Conservation (phyloP, 2,888 invertebrate species). For the Anoplius nigerrimus region DNA sequence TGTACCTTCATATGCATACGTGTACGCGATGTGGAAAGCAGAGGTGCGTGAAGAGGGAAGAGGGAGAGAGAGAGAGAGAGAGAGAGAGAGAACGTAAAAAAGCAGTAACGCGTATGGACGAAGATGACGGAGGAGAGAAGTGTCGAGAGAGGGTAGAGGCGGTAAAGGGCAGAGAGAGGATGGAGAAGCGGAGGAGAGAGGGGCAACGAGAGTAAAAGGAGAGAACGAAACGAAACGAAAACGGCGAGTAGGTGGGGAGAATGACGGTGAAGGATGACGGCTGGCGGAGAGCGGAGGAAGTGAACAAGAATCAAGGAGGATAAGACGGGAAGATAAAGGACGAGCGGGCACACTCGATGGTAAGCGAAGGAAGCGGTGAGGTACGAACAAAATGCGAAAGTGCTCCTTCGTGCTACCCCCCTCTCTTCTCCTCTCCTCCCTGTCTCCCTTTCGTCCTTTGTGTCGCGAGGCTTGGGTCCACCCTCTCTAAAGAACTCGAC, state of each 20-base stretch:
- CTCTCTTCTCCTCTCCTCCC: constrained; percentile 11
- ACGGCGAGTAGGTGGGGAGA: background rate
- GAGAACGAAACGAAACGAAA: constrained; percentile 11
- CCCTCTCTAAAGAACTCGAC: constrained; percentile 39
- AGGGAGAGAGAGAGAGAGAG: too few relatives aligned
- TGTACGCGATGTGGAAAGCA: too few relatives aligned
- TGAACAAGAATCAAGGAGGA: constrained; percentile 19
- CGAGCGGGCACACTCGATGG: constrained; percentile 27
- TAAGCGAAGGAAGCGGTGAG: constrained; percentile 21
- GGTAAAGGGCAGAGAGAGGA: background rate
- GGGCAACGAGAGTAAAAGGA: constrained; percentile 14
- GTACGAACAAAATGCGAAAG: constrained; percentile 15
- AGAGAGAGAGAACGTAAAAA: too few relatives aligned
- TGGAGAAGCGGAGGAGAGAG: background rate
- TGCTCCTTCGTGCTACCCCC: constrained; percentile 8
- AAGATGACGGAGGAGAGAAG: constrained; percentile 6
- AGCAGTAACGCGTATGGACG: background rate
- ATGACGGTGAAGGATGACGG: background rate
- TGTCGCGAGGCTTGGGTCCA: background rate
- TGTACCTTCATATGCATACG: constrained; percentile 20
- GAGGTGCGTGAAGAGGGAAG: too few relatives aligned
- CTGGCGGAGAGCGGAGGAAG: background rate
- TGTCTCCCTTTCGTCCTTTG: background rate
- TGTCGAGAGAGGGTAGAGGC: constrained; percentile 1
- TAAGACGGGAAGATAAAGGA: constrained; percentile 29